phyloP scores from a whole-genome alignment of 1,140 invertebrate genomes.

The Zaprionus ghesquierei region DNA sequence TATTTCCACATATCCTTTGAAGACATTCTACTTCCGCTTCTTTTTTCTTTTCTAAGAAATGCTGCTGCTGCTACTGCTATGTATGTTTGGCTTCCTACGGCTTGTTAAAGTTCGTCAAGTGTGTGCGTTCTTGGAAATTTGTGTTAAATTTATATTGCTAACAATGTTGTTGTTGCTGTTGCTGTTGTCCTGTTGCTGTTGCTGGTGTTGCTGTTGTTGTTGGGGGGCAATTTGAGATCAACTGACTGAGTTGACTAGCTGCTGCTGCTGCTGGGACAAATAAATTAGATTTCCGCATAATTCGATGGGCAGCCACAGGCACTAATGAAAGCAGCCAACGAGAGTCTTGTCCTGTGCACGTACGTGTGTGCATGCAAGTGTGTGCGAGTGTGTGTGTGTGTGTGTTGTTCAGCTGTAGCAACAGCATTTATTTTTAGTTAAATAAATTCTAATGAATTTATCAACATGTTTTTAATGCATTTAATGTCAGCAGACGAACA shows the following conservation, averaged over 20 bases:
- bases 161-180: constrained; percentile 1
- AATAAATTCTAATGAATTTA: constrained; percentile 75
- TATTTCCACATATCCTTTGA: constrained; percentile 7
- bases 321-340: constrained; percentile 42
- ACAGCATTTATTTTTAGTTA: constrained; percentile 56
- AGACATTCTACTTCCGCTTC: neutral
- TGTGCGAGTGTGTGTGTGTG: constrained; percentile 6
- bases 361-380: neutral
- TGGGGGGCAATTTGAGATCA: constrained; percentile 40
- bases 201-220: neutral
- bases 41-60: neutral
- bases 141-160: constrained; percentile 16
- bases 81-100: neutral
- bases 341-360: neutral
- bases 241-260: constrained; percentile 16
- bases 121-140: constrained; percentile 22
- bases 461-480: constrained; percentile 60
- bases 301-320: constrained; percentile 56
- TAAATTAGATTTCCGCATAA: constrained; percentile 66
- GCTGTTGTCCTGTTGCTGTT: neutral
- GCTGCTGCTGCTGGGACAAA: constrained; percentile 26
- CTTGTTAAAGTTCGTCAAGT: constrained; percentile 18
- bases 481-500: constrained; percentile 42
- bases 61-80: neutral
- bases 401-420: constrained; percentile 4